Percentiles rank a stretch among this genome's conserved stretches.
Conservation (phyloP, 53 echinoderm and acorn worm species). For the Antedon mediterranea region DNA sequence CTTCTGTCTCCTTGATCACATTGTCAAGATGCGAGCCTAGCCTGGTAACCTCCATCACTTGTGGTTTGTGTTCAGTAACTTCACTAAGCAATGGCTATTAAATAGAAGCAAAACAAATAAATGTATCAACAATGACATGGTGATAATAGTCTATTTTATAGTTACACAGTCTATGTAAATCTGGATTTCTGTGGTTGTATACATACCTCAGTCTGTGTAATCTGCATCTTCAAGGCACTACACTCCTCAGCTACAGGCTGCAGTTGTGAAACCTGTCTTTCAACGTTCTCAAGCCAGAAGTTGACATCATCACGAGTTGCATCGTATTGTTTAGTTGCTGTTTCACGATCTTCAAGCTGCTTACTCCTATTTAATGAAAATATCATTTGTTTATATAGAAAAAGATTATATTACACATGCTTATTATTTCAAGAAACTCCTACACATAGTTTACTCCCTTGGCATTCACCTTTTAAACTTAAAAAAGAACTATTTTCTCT, state of each 20-base stretch:
- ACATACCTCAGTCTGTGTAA: conserved; percentile 44
- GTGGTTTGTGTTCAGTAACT: conserved; percentile 56
- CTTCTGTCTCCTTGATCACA: conserved; percentile 53
- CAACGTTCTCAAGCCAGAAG: conserved; percentile 70
- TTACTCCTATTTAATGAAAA: conserved; percentile 27
- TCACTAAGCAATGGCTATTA: conserved; percentile 57
- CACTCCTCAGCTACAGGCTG: conserved; percentile 69
- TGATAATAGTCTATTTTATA: no score
- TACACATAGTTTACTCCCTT: not conserved
- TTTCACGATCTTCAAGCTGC: conserved; percentile 61
- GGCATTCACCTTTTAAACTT: no score
- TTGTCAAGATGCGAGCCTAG: conserved; percentile 56
- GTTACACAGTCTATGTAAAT: not conserved
- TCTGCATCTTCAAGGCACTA: conserved; percentile 63
- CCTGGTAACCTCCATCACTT: conserved; percentile 39
- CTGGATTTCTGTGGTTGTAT: no score
- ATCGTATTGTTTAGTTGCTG: conserved; percentile 57
- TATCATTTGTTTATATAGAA: no score
- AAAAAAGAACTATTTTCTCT: not conserved
- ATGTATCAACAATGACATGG: no score
- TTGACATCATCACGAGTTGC: conserved; percentile 43
- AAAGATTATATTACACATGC: no score
- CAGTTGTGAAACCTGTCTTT: conserved; percentile 62
- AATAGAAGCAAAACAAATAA: not conserved
- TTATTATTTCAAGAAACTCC: no score